Conservation (phyloP, 1,140 invertebrate species). For the Glomeris maerens region DNA sequence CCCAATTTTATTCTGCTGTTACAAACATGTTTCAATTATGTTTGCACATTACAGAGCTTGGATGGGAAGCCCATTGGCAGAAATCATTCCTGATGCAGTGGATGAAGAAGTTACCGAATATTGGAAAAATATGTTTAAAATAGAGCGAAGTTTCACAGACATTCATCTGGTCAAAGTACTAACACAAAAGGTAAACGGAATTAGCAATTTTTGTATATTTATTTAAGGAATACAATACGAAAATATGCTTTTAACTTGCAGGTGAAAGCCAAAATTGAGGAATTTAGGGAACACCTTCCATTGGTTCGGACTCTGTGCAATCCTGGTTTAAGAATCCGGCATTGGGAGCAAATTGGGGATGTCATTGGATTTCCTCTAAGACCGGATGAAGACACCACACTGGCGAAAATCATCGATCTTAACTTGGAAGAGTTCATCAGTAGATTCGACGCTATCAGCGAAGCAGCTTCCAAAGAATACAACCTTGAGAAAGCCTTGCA, state of each 20-base stretch:
- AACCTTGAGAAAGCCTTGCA: conserved; percentile 74
- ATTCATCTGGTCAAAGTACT: conserved; percentile 40
- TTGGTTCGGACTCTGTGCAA: conserved; percentile 84
- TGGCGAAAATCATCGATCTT: conserved; percentile 85
- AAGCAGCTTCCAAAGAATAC: conserved; percentile 89
- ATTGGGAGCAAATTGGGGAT: conserved; percentile 93
- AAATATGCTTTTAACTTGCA: conserved; percentile 19
- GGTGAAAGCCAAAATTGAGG: conserved; percentile 61
- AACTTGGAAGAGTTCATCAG: conserved; percentile 76
- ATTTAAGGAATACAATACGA: not conserved
- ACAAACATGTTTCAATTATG: conserved; percentile 2
- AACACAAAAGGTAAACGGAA: conserved; percentile 30
- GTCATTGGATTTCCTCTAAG: conserved; percentile 85
- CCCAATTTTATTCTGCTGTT: not conserved
- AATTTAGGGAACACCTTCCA: conserved; percentile 78
- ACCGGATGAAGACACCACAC: conserved; percentile 64
- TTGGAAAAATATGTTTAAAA: conserved; percentile 67
- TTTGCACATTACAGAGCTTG: conserved; percentile 38
- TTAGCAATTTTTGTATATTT: not conserved
- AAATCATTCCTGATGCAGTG: conserved; percentile 74
- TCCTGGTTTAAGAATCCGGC: conserved; percentile 77
- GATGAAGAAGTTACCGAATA: conserved; percentile 64
- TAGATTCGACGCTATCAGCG: conserved; percentile 84
- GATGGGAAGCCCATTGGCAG: conserved; percentile 68
- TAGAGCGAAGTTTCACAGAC: conserved; percentile 71